Evolutionary conservation across 2,888 invertebrate genomes (phyloP), one percentile per base, ranked within the genome.

Genomic region (Yponomeuta cagnagella): DNA sequence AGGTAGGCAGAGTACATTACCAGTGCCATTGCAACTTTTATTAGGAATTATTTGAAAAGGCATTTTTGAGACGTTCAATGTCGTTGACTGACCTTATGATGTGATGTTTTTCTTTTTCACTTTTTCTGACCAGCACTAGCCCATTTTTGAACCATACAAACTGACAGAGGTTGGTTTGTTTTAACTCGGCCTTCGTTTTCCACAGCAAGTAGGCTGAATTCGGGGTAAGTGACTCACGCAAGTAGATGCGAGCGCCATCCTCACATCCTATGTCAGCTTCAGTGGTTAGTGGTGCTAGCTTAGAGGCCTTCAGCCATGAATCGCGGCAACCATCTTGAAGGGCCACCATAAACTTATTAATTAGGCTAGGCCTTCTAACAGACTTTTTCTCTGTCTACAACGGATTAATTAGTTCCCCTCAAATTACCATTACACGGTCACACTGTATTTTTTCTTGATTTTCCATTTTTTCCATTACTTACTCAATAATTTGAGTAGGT

Each of bases 111-210:
- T 71, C 68, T n/a, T 71, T 52, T 23, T 72, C 72, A 31, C 10
- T 10, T 72, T 72, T 74, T 0, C 73, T 67, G 10, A 48, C 70
- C 23, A 73, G 10, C 2, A 74, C 68, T 3, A 10, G n/a, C 4
- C 74, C 72, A 10, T 73, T 71, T 71, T 75, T 70, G 33, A 69
- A 74, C 74, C 74, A 74, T 30, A 75, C 64, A 52, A 68, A 74
- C 43, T 72, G 71, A 23, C 37, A 74, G 6, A 68, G 6, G n/a
- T 43, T 10, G 15, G 63, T 70, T 31, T 70, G 70, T 63, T 72
- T 74, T 1, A 73, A 71, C 43, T 72, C 72, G 1, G 6, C 52
- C 43, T 73, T 73, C 2, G 71, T 15, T 43, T 73, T 72, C 71
- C 71, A 74, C 31, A 74, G 70, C 5, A 74, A 48, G 33, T 68